Base-by-base conservation (phyloP, 1,140 invertebrate species). In the Drosophila athabasca region DNA sequence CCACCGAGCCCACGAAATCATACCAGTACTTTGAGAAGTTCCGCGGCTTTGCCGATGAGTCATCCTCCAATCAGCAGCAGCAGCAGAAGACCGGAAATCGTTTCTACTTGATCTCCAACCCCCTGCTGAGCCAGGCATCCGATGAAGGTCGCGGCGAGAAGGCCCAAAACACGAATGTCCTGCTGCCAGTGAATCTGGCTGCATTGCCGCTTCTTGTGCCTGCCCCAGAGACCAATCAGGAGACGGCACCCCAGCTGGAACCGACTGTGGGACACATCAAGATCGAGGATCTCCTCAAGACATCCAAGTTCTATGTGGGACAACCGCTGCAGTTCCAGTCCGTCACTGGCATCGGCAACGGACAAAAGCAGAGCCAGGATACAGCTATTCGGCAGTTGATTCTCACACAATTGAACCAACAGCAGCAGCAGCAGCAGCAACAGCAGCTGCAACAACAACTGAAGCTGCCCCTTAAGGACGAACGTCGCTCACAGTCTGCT, bases 51-150 rank as follows among this genome's bases (percentile, higher is more conserved):
- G 57, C 53, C 8, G 71, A 75, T 0, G 43, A 39, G 22, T 6
- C 24, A 0, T 8, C 66, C 5, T 35, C 26, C n/a, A 22, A 54
- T 3, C 17, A 46, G 22, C 46, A 52, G 44, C 17, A 55, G 11
- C 5, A 39, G 19, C 17, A 70, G n/a, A 71, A 70, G 22, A 31
- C 45, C 11, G 58, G 35, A 17, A 60, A 49, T 26, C 29, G 57
- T 26, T 58, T 76, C 41, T 76, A 76, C 49, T 64, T 76, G 29
- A 53, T 76, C 7, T 61, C 71, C 22, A 76, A 76, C 67, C 72
- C 72, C 0, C 50, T 76, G 39, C 50, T 45, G 0, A 48, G 35
- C 31, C 44, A 54, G 8, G 50, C 24, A 7, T 3, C 62, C 7
- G 41, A 26, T 2, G 45, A 73, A 22, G 49, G 43, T 5, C 29